Base-by-base conservation (phyloP, 2,797 vertebrate genomes). In the Heliangelus exortis region DNA sequence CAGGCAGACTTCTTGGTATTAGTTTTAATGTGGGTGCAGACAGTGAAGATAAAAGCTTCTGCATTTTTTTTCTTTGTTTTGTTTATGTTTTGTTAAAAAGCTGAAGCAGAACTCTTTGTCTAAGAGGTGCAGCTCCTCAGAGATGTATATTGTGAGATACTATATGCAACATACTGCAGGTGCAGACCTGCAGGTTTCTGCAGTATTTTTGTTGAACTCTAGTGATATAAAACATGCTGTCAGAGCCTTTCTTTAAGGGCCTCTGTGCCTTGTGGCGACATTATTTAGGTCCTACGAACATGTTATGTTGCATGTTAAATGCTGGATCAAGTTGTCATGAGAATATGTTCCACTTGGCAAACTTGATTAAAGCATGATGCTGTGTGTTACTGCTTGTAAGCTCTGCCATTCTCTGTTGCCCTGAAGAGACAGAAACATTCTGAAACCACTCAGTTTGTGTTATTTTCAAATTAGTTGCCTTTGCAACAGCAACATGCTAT, bases 401-500 rank as follows among this genome's bases (percentile, higher is more conserved):
- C 92, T 73, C 71, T 90, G 78, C 92, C 59, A 77, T 86, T 87
- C 91, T 54, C 45, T 43, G 71, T 82, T 89, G 81, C 87, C 94
- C 90, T 50, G 80, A 85, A 96, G 94, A 96, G 89, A 95, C 85
- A 86, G 82, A 63, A 83, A 75, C 80, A 48, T 63, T 90, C 94
- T 96, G 87, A 94, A 91, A 78, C 87, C 84, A 51, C 89, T 96
- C 91, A 76, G 55, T 90, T 94, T 73, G 91, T 96, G 59, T 95
- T 96, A 90, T 74, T 82, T 88, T 96, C 95, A 84, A 91, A 95
- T 95, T 79, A 93, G 80, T 69, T 94, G 55, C 84, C 95, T 89
- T 82, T 73, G 90, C 90, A 86, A 54, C 91, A 92, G 82, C 87
- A 92, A 17, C 45, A 2, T 47, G 90, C 81, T 95, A 57, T 90